These are phyloP conservation scores for Kryptolebias ocellatus DNA, from an alignment of 2,797 vertebrate genomes.

Conservation along the genomic window DNA sequence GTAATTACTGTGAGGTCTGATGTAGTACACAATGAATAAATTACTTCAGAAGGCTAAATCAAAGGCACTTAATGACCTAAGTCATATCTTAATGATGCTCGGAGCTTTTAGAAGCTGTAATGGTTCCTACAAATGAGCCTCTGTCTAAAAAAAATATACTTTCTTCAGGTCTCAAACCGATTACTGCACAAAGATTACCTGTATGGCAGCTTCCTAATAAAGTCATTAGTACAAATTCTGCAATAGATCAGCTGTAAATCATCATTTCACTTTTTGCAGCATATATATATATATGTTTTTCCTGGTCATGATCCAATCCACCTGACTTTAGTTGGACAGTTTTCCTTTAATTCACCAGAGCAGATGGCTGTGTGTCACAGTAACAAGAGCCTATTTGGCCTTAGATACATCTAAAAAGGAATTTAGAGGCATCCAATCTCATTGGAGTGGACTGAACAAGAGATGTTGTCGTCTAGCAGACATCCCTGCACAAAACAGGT, in stretches of 20 bases:
- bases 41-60: not conserved
- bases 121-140: not conserved
- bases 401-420: constrained; percentile 33
- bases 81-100: not conserved
- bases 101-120: not conserved
- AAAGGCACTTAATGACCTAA: not conserved
- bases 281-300: not conserved
- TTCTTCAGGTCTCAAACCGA: too few relatives aligned
- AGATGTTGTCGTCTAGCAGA: constrained; percentile 35
- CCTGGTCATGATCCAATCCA: not conserved
- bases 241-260: not conserved
- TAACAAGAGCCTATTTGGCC: constrained; percentile 43
- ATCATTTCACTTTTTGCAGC: not conserved
- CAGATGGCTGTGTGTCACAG: constrained; percentile 18
- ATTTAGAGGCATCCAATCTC: constrained; percentile 42
- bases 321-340: constrained; percentile 4
- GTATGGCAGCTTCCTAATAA: not conserved
- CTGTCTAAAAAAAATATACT: not conserved
- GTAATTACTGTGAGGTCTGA: not conserved
- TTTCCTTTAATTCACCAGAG: constrained; percentile 13
- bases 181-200: too few relatives aligned
- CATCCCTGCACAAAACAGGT: constrained; percentile 52
- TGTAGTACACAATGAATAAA: not conserved
- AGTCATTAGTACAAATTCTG: not conserved
- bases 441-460: constrained; percentile 34